Evolutionary conservation across 2,797 vertebrate genomes (phyloP), one percentile per base, ranked within the genome.

Genomic region (Labroides dimidiatus): DNA sequence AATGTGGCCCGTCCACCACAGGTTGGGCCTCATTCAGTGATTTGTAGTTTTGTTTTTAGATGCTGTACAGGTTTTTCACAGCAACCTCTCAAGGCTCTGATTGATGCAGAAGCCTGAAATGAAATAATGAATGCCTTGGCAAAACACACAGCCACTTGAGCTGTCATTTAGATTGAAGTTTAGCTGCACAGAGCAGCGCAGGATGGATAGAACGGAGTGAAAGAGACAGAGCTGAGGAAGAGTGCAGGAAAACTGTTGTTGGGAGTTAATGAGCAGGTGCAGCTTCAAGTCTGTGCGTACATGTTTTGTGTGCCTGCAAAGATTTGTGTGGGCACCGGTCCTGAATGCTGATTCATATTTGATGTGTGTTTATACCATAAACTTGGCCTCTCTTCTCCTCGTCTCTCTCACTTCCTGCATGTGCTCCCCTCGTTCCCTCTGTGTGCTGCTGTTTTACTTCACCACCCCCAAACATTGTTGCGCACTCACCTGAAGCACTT

Each of bases 241-340:
- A 70, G 62, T 36, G 65, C 60, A 64, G 39, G 39, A 64, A 82
- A 79, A 63, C 71, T 57, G 64, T 80, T 75, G 48, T 72, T 77
- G 78, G 75, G 72, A 78, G 73, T 77, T 90, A 91, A 92, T 92
- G 89, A 91, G 85, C 82, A 84, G 74, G 75, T 82, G 76, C 60
- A 42, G 55, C 72, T 82, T 62, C 41, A 48, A 15, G 23, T 50
- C 65, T 78, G 55, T 61, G 45, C 10, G 48, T 48, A 9, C 44
- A 43, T 10, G 30, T 44, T n/a, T 6, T 52, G 15, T 76, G 51
- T 33, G 54, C 19, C 19, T 20, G 11, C 20, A 23, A 48, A 48
- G 45, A 27, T 50, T 49, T 14, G 20, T 65, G 55, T 23, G 14
- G 47, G 53, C 39, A 5, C 41, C 21, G 55, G 48, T n/a, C 7